phyloP scores from a whole-genome alignment of 1,140 invertebrate genomes.

The Marisa cornuarietis region DNA sequence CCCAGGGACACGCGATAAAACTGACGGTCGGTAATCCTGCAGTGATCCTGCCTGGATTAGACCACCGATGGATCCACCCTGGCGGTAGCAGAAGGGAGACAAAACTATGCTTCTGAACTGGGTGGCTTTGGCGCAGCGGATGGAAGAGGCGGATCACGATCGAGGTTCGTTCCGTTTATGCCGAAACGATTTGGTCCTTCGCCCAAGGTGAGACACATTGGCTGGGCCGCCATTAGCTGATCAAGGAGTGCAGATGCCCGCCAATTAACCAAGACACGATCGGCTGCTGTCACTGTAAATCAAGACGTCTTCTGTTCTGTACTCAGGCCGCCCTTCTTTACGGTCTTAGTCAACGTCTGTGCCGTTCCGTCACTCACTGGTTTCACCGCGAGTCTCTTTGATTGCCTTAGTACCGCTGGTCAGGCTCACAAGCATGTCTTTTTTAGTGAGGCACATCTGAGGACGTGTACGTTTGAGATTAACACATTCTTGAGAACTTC shows the following conservation, averaged over 20 bases:
- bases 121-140: not conserved
- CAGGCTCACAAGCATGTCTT: too few species aligned
- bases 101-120: not conserved
- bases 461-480: too few species aligned
- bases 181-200: not conserved
- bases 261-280: conserved; percentile 1
- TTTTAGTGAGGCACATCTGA: too few species aligned
- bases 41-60: conserved; percentile 3
- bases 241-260: not conserved
- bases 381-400: too few species aligned
- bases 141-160: not conserved
- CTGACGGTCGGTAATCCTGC: conserved; percentile 11
- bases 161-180: not conserved
- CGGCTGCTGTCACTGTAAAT: conserved; percentile 12
- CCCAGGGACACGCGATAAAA: conserved; percentile 4
- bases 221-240: conserved; percentile 7
- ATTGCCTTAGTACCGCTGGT: too few species aligned
- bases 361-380: too few species aligned
- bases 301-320: not conserved
- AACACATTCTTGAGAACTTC: too few species aligned
- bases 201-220: not conserved
- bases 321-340: too few species aligned
- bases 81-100: not conserved
- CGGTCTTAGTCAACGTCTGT: too few species aligned
- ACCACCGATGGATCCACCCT: conserved; percentile 12